A percentile compares a stretch with the other conserved stretches of the same genome.
These are phyloP conservation scores for Campoletis sonorensis DNA, from an alignment of 1,140 invertebrate genomes.

Conservation along the genomic window DNA sequence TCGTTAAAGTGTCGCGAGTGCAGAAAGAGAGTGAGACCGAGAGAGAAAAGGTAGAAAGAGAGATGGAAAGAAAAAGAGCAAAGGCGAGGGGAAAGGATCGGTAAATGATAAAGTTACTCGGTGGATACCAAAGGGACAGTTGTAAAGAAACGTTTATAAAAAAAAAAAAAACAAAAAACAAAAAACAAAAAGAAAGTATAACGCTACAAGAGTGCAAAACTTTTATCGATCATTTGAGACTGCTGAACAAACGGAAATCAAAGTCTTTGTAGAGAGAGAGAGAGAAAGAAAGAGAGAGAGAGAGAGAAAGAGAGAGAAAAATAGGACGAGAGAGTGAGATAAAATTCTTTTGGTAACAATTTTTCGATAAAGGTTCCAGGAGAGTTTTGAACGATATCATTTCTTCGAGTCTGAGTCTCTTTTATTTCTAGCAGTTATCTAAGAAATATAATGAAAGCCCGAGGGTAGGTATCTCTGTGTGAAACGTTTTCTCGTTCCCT, in stretches of 20 bases:
- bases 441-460: conserved; percentile 22
- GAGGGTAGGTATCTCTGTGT: conserved; percentile 20
- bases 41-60: neutral
- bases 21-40: neutral
- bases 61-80: neutral
- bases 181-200: too few relatives aligned
- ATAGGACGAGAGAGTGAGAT: too few relatives aligned
- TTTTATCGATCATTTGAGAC: conserved; percentile 1
- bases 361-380: conserved; percentile 16
- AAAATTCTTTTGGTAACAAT: conserved; percentile 2
- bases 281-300: too few relatives aligned
- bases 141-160: neutral
- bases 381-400: conserved; percentile 2
- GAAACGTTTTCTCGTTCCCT: conserved; percentile 21
- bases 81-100: conserved; percentile 3
- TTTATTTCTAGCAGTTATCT: conserved; percentile 18
- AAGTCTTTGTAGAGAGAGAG: neutral
- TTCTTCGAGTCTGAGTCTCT: conserved; percentile 3
- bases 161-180: too few relatives aligned
- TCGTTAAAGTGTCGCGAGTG: conserved; percentile 18
- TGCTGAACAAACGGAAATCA: conserved; percentile 29
- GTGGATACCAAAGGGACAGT: neutral
- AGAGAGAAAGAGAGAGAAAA: too few relatives aligned
- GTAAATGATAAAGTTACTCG: conserved; percentile 21
- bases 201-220: neutral